phyloP scores from a whole-genome alignment of 2,888 invertebrate species.

The Callimorpha dominula region DNA sequence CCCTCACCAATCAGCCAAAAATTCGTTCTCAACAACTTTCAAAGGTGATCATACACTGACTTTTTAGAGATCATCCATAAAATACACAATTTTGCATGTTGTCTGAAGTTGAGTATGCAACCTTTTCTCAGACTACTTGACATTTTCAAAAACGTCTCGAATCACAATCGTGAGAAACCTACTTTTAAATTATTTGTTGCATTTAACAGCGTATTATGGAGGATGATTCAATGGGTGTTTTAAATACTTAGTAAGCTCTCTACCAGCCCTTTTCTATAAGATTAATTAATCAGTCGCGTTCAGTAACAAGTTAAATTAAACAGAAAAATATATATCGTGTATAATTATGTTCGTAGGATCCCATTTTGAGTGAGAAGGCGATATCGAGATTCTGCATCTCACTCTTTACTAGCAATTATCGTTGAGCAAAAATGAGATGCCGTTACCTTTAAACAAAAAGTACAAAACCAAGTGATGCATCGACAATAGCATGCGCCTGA shows the following conservation, averaged over 20 bases:
- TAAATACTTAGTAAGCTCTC: background rate
- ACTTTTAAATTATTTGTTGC: background rate
- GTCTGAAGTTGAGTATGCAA: no score
- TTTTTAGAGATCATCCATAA: no score
- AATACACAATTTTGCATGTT: no score
- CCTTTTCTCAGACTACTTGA: no score
- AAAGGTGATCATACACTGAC: no score
- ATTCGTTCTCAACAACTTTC: background rate
- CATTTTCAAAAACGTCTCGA: background rate
- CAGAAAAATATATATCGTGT: background rate
- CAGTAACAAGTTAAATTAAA: no score
- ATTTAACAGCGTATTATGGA: background rate
- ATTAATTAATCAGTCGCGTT: background rate
- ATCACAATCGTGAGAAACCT: background rate
- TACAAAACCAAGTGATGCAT: conserved; percentile 16
- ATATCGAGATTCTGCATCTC: background rate
- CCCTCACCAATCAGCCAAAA: no score
- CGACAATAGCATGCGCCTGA: conserved; percentile 17
- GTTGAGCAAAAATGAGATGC: background rate
- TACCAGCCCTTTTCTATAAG: background rate
- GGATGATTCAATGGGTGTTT: background rate
- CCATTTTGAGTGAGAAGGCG: background rate
- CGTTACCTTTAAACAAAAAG: conserved; percentile 10
- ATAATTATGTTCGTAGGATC: background rate
- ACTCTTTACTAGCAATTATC: background rate